Base-by-base conservation (phyloP, 2,888 invertebrate species). In the Plebejus argus region DNA sequence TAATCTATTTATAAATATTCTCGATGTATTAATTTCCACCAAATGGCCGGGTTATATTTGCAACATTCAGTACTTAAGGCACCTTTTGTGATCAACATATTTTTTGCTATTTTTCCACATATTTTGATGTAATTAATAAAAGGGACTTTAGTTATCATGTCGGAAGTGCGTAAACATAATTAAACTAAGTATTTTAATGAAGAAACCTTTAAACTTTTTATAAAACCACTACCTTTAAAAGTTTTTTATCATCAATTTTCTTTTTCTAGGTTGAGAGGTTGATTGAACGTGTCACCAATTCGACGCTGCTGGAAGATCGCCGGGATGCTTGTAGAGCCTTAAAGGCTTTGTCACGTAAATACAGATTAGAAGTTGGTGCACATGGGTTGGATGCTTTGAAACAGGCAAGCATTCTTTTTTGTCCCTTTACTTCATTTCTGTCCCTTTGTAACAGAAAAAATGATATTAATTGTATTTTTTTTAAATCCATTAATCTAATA, bases 291-390 rank as follows among this genome's bases (percentile, higher is more conserved):
- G 97, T 99, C 1, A 97, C 97, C 85, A 98, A 98, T 76, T 99
- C 99, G 0, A 98, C 98, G 0, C 91, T 99, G 70, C 92, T 99
- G 56, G 99, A 99, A 88, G 99, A 99, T 88, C 95, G 99, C 66
- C 94, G 99, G 83, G 99, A 99, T 96, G 99, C 99, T 0, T 98
- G 99, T 84, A 95, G 99, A 81, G 99, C 99, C 0, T 96, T 99
- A 15, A 98, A 98, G 88, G 98, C 98, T 0, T 93, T 98, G 82
- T 98, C 98, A 0, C 95, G 97, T 87, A 99, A 98, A 85, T 99
- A 98, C 88, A 96, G 99, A 2, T 96, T 99, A 39, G 99, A 99
- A 91, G 99, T 99, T 56, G 99, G 99, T 5, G 98, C 99, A 0
- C 97, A 97, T 84, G 97, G 98, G 86, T 96, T 99, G 97, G 94